Evolutionary conservation across 2,888 invertebrate genomes (phyloP).

Genomic region (Drosophila anomelani): DNA sequence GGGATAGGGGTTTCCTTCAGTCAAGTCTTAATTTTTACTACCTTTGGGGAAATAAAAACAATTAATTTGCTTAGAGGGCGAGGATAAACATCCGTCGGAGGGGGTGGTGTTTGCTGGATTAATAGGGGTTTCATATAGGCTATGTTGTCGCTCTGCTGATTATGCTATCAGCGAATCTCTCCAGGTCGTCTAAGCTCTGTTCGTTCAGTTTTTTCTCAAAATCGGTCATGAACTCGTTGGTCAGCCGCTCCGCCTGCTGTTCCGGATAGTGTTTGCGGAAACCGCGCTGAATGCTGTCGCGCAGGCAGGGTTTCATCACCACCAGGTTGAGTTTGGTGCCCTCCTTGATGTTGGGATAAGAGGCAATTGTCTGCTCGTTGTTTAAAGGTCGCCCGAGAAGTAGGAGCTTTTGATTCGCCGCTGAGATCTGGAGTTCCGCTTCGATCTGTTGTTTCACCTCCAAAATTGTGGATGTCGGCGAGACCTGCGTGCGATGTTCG

Average conservation of each 20-base stretch:
- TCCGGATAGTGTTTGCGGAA: slow-evolving; percentile 87
- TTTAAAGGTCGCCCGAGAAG: slow-evolving; percentile 89
- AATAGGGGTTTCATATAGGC: neutral
- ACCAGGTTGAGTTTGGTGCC: slow-evolving; percentile 90
- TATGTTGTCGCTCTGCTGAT: slow-evolving; percentile 43
- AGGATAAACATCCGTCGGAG: slow-evolving; percentile 11
- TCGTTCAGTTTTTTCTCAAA: slow-evolving; percentile 82
- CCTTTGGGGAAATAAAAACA: slow-evolving; percentile 34
- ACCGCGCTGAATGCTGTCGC: slow-evolving; percentile 85
- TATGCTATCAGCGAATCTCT: slow-evolving; percentile 78
- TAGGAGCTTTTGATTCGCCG: slow-evolving; percentile 89
- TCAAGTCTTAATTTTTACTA: slow-evolving; percentile 45
- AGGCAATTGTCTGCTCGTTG: slow-evolving; percentile 89
- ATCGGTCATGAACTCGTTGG: slow-evolving; percentile 82
- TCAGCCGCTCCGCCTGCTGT: slow-evolving; percentile 86
- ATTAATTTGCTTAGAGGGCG: slow-evolving; percentile 20
- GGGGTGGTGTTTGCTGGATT: neutral
- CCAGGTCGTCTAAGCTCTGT: slow-evolving; percentile 83
- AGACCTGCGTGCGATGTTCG: slow-evolving; percentile 83
- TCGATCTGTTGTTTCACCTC: slow-evolving; percentile 90
- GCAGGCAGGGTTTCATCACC: slow-evolving; percentile 89
- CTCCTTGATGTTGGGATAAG: slow-evolving; percentile 90
- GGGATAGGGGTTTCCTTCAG: slow-evolving; percentile 14
- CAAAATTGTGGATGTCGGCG: slow-evolving; percentile 87
- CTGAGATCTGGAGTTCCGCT: slow-evolving; percentile 88